Conservation (phyloP, 2,797 vertebrate genomes). For the Heteromormyrus szaboi region DNA sequence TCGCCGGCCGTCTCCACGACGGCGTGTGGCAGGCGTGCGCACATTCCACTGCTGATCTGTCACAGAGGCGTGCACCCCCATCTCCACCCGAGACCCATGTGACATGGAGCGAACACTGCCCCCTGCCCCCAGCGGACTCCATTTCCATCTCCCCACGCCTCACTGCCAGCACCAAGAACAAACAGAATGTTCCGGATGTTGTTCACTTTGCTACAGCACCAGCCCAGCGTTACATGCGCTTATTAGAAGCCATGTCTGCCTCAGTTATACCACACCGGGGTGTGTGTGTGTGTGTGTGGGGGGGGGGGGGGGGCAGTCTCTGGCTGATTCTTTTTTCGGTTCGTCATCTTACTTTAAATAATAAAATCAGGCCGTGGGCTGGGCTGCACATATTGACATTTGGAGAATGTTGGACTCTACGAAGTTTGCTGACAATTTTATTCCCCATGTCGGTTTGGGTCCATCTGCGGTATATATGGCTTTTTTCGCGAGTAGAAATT, state of each 20-base stretch:
- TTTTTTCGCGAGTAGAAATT: background rate
- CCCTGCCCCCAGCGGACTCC: background rate
- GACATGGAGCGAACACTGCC: background rate
- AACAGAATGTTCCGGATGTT: background rate
- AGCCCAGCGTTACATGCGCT: background rate
- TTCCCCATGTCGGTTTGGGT: background rate
- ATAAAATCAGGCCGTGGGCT: background rate
- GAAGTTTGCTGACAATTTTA: background rate
- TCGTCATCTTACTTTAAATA: background rate
- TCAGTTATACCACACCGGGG: background rate
- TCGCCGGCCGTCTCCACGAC: constrained; percentile 25
- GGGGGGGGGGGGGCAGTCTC: background rate
- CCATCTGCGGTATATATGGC: constrained; percentile 21
- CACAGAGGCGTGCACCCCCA: background rate
- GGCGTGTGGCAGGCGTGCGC: background rate
- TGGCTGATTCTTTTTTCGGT: background rate
- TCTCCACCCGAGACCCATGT: background rate
- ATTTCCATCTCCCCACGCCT: background rate
- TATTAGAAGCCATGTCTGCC: background rate
- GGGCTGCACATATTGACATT: background rate
- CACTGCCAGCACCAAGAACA: background rate
- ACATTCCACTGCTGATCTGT: background rate
- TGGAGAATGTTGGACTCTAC: background rate
- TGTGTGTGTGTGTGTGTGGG: background rate
- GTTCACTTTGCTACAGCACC: background rate